Evolutionary conservation across 2,888 invertebrate species (phyloP).

Genomic region (Oxycera nigricornis): DNA sequence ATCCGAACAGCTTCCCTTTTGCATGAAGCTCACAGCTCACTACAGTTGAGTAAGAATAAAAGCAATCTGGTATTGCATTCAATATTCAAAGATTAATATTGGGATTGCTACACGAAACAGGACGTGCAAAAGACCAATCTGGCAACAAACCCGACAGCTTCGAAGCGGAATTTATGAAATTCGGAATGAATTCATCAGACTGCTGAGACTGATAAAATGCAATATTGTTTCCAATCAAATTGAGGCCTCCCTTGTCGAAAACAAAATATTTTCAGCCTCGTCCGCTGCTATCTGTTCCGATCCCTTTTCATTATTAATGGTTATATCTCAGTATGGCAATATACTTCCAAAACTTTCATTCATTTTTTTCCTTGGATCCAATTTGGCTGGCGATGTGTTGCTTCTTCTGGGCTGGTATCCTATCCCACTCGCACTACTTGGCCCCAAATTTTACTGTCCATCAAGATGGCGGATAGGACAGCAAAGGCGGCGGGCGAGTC

Average conservation of each 20-base stretch:
- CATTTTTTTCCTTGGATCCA: slow-evolving; percentile 26
- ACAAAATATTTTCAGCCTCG: neutral
- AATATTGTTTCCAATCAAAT: slow-evolving; percentile 34
- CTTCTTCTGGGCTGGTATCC: neutral
- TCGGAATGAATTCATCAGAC: slow-evolving; percentile 34
- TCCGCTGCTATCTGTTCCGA: slow-evolving; percentile 2
- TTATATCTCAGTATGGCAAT: slow-evolving; percentile 38
- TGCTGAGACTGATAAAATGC: slow-evolving; percentile 22
- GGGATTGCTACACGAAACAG: neutral
- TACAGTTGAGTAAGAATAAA: too few relatives aligned
- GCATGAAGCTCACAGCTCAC: too few relatives aligned
- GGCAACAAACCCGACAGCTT: neutral
- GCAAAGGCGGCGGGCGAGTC: neutral
- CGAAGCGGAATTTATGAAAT: slow-evolving; percentile 1
- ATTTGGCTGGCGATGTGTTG: slow-evolving; percentile 32
- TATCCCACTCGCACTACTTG: neutral
- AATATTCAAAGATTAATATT: slow-evolving; percentile 30
- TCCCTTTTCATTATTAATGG: slow-evolving; percentile 40
- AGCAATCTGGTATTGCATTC: slow-evolving; percentile 13
- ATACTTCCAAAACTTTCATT: slow-evolving; percentile 25
- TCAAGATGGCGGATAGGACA: slow-evolving; percentile 12
- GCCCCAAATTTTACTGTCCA: neutral
- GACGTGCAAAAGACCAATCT: neutral
- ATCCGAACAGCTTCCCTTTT: too few relatives aligned
- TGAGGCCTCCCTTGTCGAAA: neutral